Evolutionary conservation across 2,888 invertebrate genomes (phyloP), one percentile per base, ranked within the genome.

Genomic region (Diarsia dahlii): DNA sequence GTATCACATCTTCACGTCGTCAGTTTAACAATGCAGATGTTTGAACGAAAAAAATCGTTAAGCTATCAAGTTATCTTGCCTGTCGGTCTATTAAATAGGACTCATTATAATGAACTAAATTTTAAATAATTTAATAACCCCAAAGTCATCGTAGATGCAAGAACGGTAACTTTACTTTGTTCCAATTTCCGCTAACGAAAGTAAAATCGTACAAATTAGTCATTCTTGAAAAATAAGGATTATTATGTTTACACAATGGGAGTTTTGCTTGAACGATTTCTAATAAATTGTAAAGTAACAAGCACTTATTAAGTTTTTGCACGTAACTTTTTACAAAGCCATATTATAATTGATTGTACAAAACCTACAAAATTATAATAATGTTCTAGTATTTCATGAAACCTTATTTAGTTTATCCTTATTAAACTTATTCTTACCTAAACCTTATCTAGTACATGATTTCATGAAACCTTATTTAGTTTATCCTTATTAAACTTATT

Each of bases 251-350:
- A 23, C 71, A 70, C 13, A 62, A 69, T 54, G 63, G 77, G 76
- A 84, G 76, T 12, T 76, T 54, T 62, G 82, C 58, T 74, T 68
- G 82, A 71, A 71, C 64, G 70, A 46, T 74, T 87, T 65, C 52
- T 76, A 39, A 23, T 58, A 46, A 65, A 63, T 63, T 63, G 39
- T 28, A 50, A 46, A 67, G 10, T 15, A 48, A 23, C 20, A 34
- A 50, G 15, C n/a, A 58, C 58, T 60, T 62, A 78, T 62, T 78
- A 62, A 12, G 46, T 58, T 76, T 46, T 54, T 70, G 34, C 54
- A 67, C 46, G 0, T 48, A 52, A 34, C 34, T 62, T 50, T 50
- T 54, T 56, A n/a, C 39, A 52, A 56, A 73, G 34, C 52, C 39
- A 45, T 28, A 28, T 71, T 71, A 46, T 60, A 64, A 54, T 3